Percentiles rank a stretch among this genome's conserved stretches.
These are phyloP conservation scores for Lysandra coridon DNA, from an alignment of 2,888 invertebrate species.

Conservation along the genomic window DNA sequence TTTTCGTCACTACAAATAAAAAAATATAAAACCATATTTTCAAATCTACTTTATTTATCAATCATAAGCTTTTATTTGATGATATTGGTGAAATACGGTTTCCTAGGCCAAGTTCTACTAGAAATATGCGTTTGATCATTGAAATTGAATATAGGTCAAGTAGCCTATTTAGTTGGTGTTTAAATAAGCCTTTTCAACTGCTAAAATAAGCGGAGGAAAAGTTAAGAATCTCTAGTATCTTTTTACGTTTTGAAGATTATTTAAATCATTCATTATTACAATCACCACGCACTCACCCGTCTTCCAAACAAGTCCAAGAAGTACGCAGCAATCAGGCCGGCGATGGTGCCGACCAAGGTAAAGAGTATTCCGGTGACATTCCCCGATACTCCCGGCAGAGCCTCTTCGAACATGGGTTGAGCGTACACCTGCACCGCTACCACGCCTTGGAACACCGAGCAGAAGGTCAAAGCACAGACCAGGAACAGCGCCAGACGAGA, in stretches of 20 bases:
- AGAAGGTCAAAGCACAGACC: background rate
- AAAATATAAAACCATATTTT: no score
- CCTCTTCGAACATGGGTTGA: conserved; percentile 53
- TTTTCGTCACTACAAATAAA: no score
- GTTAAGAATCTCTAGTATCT: no score
- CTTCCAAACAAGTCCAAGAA: conserved; percentile 36
- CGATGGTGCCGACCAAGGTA: conserved; percentile 20
- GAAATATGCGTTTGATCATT: no score
- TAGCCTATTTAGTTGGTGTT: background rate
- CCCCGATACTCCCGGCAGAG: conserved; percentile 38
- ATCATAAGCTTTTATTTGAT: no score
- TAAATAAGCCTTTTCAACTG: background rate
- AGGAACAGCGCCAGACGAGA: conserved; percentile 28
- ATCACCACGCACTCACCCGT: conserved; percentile 29
- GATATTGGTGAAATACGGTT: no score
- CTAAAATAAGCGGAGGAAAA: no score
- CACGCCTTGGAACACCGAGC: conserved; percentile 25
- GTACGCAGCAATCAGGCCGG: conserved; percentile 32
- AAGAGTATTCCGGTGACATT: conserved; percentile 36
- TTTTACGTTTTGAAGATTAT: no score
- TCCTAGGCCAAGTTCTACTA: no score
- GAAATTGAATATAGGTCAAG: no score
- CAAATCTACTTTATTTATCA: no score
- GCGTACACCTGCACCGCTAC: conserved; percentile 58
- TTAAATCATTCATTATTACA: no score